Percentiles rank a stretch among this genome's conserved stretches.
These are phyloP conservation scores for Emydura subglobosa DNA, from an alignment of 2,113 vertebrate genomes.

Conservation along the genomic window DNA sequence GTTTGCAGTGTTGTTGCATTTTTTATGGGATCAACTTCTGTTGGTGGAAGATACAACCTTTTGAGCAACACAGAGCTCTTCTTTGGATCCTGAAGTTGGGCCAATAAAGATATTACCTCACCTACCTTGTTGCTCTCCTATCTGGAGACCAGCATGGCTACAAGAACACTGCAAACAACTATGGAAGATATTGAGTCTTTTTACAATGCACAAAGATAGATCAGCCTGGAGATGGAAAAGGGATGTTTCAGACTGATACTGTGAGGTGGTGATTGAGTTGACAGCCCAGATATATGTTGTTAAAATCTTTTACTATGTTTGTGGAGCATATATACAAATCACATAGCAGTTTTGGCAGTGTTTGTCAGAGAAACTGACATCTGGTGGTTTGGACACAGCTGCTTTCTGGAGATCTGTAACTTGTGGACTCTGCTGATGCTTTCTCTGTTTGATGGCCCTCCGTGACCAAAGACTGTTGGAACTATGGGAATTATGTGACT, in stretches of 20 bases:
- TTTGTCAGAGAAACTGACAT: background rate
- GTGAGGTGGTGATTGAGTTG: background rate
- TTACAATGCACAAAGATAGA: background rate
- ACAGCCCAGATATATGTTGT: background rate
- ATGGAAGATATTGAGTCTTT: no score
- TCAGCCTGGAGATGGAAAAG: background rate
- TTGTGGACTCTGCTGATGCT: background rate
- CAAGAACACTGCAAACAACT: no score
- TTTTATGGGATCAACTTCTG: background rate
- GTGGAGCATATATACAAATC: background rate
- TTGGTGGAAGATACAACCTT: background rate
- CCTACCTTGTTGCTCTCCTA: no score
- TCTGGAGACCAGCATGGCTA: no score
- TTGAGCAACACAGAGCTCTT: no score
- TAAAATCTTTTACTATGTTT: background rate
- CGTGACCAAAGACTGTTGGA: background rate
- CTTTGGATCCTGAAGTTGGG: no score
- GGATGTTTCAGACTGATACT: background rate
- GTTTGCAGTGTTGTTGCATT: background rate
- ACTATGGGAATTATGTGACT: background rate
- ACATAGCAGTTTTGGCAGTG: background rate
- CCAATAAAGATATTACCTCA: no score
- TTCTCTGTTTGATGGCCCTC: background rate
- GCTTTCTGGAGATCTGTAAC: background rate
- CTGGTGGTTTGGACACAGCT: background rate